These are phyloP conservation scores for Drosophila littoralis DNA, from an alignment of 1,140 invertebrate species.

Conservation along the genomic window DNA sequence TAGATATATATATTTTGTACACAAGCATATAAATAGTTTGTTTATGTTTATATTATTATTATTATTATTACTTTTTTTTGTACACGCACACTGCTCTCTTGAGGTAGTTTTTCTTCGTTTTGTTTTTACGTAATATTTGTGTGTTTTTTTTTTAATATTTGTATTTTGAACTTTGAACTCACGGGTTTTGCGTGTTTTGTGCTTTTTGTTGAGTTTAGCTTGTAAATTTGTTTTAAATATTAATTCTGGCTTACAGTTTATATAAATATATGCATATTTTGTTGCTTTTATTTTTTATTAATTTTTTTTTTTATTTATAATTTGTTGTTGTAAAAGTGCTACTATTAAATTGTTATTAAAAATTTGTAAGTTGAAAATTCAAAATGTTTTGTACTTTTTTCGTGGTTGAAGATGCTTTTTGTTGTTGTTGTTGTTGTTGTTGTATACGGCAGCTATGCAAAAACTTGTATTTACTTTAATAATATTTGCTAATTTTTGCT, in stretches of 20 bases:
- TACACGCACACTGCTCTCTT: conserved; percentile 67
- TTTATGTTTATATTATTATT: conserved; percentile 24
- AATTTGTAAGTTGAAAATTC: conserved; percentile 69
- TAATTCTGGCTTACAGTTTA: conserved; percentile 45
- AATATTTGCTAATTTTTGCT: conserved; percentile 44
- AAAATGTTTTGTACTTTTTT: conserved; percentile 59
- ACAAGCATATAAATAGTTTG: not conserved
- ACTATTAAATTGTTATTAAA: conserved; percentile 61
- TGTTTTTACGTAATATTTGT: conserved; percentile 27
- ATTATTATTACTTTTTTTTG: conserved; percentile 43
- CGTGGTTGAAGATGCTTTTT: conserved; percentile 57
- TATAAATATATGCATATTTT: conserved; percentile 35
- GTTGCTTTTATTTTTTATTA: not conserved
- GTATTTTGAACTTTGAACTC: conserved; percentile 73
- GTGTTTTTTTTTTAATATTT: conserved; percentile 28
- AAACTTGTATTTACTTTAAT: conserved; percentile 33
- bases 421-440: conserved; percentile 26
- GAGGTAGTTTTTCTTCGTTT: conserved; percentile 67
- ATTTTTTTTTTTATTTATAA: conserved; percentile 1
- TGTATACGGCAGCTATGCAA: conserved; percentile 73
- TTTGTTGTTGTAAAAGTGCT: conserved; percentile 66
- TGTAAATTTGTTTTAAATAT: conserved; percentile 45
- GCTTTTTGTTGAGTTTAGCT: conserved; percentile 35
- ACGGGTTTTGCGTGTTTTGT: conserved; percentile 57
- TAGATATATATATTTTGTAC: not conserved